Base-by-base conservation (phyloP, 2,888 invertebrate species). In the Malacosoma neustria region DNA sequence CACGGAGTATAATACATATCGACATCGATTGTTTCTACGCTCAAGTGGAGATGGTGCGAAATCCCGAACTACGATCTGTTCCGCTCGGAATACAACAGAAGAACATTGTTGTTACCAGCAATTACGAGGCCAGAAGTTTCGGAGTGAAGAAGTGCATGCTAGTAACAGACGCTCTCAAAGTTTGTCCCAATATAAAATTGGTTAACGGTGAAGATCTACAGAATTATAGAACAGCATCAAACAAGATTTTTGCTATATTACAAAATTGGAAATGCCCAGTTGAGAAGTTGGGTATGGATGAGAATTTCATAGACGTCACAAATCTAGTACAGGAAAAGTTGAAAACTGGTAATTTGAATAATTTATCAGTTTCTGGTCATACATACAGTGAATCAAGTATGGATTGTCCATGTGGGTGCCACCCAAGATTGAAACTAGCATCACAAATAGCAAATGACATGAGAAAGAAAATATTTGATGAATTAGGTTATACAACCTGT, bases 11-110 rank as follows among this genome's bases (percentile, higher is more conserved):
- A 50, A 88, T 95, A 58, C 94, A 94, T 67, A 84, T 95, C 54
- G 94, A 95, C 66, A 87, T 94, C 64, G 94, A 95, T 70, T 94
- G 92, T 69, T 95, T 93, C 76, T 95, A 94, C 76, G 94, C 94
- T 42, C 94, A 95, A 87, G 93, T 95, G 48, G 94, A 95, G 77
- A 93, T 92, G 88, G 68, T 92, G 39, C 89, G 89, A 49, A 89
- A 92, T 65, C 93, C 93, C 2, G 85, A 89, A 52, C 72, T 93
- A 37, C 85, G 88, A 44, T 77, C 81, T 37, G 87, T 89, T 51
- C 93, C 94, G 14, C 71, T 95, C 45, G 95, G 95, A 36, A 89
- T 96, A 29, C 92, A 94, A 68, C 95, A 96, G 73, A 95, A 95
- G 66, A 92, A 91, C 69, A 87, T 93, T 40, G 90, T 96, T 5